Percentiles rank a stretch among this genome's conserved stretches.
These are phyloP conservation scores for Pemphredon lugubris DNA, from an alignment of 2,888 invertebrate genomes.

Conservation along the genomic window DNA sequence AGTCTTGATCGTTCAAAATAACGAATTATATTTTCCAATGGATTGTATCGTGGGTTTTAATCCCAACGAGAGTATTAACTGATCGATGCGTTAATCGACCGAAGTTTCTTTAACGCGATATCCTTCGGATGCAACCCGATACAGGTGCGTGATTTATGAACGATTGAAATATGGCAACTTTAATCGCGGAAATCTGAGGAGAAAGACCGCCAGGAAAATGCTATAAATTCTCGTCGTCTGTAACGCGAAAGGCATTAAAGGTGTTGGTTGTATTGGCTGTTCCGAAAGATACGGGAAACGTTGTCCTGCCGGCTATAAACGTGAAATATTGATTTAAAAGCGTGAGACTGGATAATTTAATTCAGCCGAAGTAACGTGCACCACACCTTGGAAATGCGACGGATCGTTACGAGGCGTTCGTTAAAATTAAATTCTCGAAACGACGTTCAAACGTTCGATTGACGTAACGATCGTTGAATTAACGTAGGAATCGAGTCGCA, in stretches of 20 bases:
- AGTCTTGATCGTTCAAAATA: too few relatives aligned
- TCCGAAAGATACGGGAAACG: constrained; percentile 14
- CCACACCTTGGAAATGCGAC: too few relatives aligned
- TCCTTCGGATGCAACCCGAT: too few relatives aligned
- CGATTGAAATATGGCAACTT: constrained; percentile 12
- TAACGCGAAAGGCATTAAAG: constrained; percentile 12
- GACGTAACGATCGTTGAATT: too few relatives aligned
- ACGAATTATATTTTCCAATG: too few relatives aligned
- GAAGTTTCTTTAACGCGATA: neutral
- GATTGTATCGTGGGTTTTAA: too few relatives aligned
- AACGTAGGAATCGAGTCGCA: too few relatives aligned
- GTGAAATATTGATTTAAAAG: constrained; percentile 27
- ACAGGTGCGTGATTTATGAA: neutral
- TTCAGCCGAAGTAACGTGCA: neutral
- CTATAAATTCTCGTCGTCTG: constrained; percentile 16
- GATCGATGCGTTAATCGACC: too few relatives aligned
- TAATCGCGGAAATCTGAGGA: neutral
- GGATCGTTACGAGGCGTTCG: too few relatives aligned
- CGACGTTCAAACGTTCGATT: too few relatives aligned
- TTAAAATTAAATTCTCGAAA: too few relatives aligned
- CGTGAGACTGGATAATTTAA: constrained; percentile 30
- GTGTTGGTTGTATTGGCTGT: constrained; percentile 2
- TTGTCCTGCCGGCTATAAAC: constrained; percentile 15
- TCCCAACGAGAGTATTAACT: too few relatives aligned
- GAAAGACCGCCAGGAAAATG: neutral